Conservation (phyloP, 2,888 invertebrate species). For the Nomada hirtipes region DNA sequence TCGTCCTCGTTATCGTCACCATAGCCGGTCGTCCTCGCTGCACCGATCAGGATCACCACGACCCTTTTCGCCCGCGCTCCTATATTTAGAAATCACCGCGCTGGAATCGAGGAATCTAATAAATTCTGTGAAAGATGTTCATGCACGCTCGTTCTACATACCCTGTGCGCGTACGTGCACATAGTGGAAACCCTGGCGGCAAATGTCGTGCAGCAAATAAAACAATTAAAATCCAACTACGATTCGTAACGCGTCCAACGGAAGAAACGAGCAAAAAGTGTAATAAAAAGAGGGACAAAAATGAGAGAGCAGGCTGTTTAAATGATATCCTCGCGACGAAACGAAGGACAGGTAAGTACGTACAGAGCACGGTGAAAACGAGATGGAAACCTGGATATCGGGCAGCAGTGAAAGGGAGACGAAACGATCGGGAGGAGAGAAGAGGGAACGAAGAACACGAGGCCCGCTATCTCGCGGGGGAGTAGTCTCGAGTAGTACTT, state of each 20-base stretch:
- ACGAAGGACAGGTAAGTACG: conserved; percentile 32
- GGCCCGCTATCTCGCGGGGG: conserved; percentile 68
- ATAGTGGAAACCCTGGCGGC: neutral
- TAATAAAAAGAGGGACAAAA: neutral
- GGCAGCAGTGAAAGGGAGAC: conserved; percentile 40
- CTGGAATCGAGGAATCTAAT: conserved; percentile 55
- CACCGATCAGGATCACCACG: conserved; percentile 39
- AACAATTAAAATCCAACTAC: conserved; percentile 9
- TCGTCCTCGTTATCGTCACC: conserved; percentile 46
- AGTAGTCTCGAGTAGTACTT: conserved; percentile 68
- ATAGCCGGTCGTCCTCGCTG: conserved; percentile 50
- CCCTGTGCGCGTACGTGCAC: neutral
- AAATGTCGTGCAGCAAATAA: neutral
- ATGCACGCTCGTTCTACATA: conserved; percentile 26
- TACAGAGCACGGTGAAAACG: conserved; percentile 46
- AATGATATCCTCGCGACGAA: conserved; percentile 34
- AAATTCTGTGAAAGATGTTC: conserved; percentile 57
- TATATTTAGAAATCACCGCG: conserved; percentile 61
- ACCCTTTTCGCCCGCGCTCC: conserved; percentile 40
- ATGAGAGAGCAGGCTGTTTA: neutral
- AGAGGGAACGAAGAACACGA: conserved; percentile 48
- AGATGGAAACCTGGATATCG: conserved; percentile 55
- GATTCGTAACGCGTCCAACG: neutral
- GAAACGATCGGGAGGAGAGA: conserved; percentile 22
- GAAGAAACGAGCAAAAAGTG: neutral